phyloP scores from a whole-genome alignment of 2,888 invertebrate genomes.

The Mesorhabditis belari region DNA sequence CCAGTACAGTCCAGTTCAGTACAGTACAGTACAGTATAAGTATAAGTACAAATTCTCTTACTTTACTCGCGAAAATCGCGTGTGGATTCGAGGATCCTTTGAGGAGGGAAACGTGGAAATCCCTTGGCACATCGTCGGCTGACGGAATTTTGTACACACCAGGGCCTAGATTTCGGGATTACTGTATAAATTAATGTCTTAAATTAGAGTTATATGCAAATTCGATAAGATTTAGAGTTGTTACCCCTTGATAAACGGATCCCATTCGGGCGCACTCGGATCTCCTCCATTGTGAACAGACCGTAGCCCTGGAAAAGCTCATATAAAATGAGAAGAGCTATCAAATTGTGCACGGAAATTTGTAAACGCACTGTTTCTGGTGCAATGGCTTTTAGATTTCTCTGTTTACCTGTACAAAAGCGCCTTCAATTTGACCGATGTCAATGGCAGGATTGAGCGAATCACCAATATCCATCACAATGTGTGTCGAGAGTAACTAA shows the following conservation, averaged over 20 bases:
- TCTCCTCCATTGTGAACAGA: constrained; percentile 80
- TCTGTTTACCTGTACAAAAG: constrained; percentile 69
- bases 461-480: constrained; percentile 91
- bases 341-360: background rate
- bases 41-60: too few species aligned
- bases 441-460: constrained; percentile 93
- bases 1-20: too few species aligned
- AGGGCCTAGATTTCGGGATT: constrained; percentile 70
- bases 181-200: constrained; percentile 52
- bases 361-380: background rate
- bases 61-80: constrained; percentile 92
- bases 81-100: constrained; percentile 82
- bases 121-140: constrained; percentile 80
- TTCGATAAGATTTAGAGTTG: background rate
- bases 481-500: constrained; percentile 75
- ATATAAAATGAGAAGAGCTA: background rate
- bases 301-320: constrained; percentile 69
- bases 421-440: constrained; percentile 92
- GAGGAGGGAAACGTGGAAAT: constrained; percentile 83
- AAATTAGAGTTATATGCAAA: background rate
- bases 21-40: too few species aligned
- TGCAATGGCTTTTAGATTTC: background rate
- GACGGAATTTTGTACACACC: constrained; percentile 90
- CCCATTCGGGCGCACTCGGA: constrained; percentile 78
- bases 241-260: constrained; percentile 50